Evolutionary conservation across 2,888 invertebrate genomes (phyloP), one percentile per base, ranked within the genome.

Genomic region (Microctonus hyperodae): DNA sequence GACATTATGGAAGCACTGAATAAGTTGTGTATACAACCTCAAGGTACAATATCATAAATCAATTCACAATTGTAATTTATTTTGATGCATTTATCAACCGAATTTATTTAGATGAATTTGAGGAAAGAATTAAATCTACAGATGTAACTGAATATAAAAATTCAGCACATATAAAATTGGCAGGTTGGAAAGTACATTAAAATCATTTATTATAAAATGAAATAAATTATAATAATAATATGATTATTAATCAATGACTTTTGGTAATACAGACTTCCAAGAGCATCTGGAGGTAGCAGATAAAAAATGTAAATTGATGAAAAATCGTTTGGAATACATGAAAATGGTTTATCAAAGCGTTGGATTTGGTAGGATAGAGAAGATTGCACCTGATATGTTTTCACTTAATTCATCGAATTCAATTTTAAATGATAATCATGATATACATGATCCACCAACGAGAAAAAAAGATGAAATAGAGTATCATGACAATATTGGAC

Each of bases 211-310:
- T 11, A 58, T 28, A 48, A 9, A 31, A 53, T 55, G 20, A 10
- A 50, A 2, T 44, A n/a, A 9, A 31, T n/a, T 60, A 10, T 16
- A 25, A 40, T 37, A 55, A 50, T 55, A 35, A 31, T 40, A 28
- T 2, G 3, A 20, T 11, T 25, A 55, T 33, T 1, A 25, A 37
- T 37, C 23, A 20, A 63, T 53, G 51, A n/a, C n/a, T n/a, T n/a
- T n/a, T n/a, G n/a, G n/a, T n/a, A n/a, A n/a, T n/a, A n/a, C 65
- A 85, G 86, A 85, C 74, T 82, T 86, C 63, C 85, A 84, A 64
- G 79, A 85, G 65, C 83, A 85, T 69, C 71, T 86, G 20, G 79
- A 84, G 67, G 78, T 80, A 65, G 85, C 86, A 0, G 85, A 85
- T 70, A 78, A 76, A 31, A 78, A 82, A 72, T 86, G 85, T 63